Percentiles rank a stretch among this genome's conserved stretches.
These are phyloP conservation scores for Andrena bucephala DNA, from an alignment of 2,888 invertebrate species.

Conservation along the genomic window DNA sequence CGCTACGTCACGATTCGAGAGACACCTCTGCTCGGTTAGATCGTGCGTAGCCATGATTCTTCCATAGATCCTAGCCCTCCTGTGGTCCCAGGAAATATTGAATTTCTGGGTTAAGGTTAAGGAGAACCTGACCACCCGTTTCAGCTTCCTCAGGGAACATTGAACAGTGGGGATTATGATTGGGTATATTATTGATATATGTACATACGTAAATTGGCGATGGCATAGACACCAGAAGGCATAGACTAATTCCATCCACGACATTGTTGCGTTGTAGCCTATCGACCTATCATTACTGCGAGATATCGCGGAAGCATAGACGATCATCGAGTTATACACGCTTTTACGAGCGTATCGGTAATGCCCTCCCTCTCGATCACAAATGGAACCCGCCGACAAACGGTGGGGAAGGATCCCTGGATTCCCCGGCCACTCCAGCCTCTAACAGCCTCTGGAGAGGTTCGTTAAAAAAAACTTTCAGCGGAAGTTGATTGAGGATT, in stretches of 20 bases:
- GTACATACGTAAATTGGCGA: neutral
- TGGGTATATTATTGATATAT: no score
- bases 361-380: neutral
- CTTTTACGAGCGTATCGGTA: slow-evolving; percentile 6
- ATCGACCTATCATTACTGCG: slow-evolving; percentile 13
- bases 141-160: no score
- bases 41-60: no score
- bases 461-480: neutral
- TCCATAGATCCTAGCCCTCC: no score
- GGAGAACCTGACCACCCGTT: no score
- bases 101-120: no score
- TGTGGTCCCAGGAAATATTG: neutral
- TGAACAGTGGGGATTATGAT: no score
- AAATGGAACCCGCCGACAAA: slow-evolving; percentile 6
- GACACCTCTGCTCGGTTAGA: neutral
- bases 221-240: neutral
- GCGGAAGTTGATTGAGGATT: slow-evolving; percentile 16
- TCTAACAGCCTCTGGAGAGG: neutral
- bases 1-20: slow-evolving; percentile 42
- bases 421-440: neutral
- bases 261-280: neutral
- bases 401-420: neutral
- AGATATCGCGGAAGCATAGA: neutral
- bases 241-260: slow-evolving; percentile 6
- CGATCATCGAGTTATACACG: slow-evolving; percentile 9